A percentile compares a stretch with the other conserved stretches of the same genome.
Conservation (phyloP, 2,888 invertebrate species). For the Drosophila demipolita region DNA sequence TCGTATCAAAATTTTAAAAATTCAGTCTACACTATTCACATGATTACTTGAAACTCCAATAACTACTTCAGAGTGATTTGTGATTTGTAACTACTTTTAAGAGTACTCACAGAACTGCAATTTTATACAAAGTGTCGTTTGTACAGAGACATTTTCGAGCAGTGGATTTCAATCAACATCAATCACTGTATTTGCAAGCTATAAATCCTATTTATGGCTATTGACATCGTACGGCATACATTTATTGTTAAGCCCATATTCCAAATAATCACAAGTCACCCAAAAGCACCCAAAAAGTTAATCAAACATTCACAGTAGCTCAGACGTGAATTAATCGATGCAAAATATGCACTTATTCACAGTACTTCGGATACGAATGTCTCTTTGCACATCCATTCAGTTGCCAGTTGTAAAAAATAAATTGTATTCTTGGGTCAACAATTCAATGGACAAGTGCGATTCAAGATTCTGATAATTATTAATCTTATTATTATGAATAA, state of each 20-base stretch:
- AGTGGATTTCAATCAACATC: neutral
- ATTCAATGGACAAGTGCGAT: neutral
- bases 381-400: neutral
- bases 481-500: no score
- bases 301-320: slow-evolving; percentile 7
- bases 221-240: neutral
- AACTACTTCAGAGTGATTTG: neutral
- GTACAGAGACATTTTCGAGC: neutral
- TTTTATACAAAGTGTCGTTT: neutral
- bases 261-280: slow-evolving; percentile 7
- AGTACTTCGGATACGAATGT: neutral
- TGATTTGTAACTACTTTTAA: neutral
- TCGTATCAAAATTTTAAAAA: slow-evolving; percentile 19
- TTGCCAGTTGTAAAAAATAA: neutral
- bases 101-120: neutral
- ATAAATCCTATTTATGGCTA: neutral
- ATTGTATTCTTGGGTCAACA: neutral
- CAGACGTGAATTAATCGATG: slow-evolving; percentile 4
- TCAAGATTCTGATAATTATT: neutral
- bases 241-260: neutral
- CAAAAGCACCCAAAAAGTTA: neutral
- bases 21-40: neutral
- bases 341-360: slow-evolving; percentile 3
- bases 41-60: neutral
- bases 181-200: neutral